phyloP scores from a whole-genome alignment of 2,797 vertebrate species.

The Semaprochilodus insignis region DNA sequence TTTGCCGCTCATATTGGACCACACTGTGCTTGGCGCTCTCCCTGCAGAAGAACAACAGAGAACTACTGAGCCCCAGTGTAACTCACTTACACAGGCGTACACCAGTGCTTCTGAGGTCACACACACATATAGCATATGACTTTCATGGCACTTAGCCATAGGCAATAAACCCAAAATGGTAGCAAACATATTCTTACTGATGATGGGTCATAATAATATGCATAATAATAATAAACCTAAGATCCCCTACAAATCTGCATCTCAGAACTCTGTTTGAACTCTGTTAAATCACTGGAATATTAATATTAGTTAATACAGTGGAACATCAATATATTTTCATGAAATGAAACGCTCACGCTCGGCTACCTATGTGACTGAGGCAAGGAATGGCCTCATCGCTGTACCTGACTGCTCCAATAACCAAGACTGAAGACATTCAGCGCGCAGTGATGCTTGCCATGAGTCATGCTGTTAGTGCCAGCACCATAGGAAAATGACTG shows the following conservation, averaged over 20 bases:
- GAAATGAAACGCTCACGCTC: no score
- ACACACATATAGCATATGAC: constrained; percentile 28
- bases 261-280: not conserved
- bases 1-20: constrained; percentile 38
- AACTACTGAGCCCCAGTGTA: constrained; percentile 1
- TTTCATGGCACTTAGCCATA: constrained; percentile 29
- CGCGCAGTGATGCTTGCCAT: no score
- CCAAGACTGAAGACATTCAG: no score
- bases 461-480: no score
- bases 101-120: constrained; percentile 23
- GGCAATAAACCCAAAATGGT: not conserved
- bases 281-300: no score
- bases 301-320: no score
- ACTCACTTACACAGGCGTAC: not conserved
- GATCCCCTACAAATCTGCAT: not conserved
- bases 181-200: not conserved
- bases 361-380: no score
- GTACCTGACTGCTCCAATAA: no score
- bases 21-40: constrained; percentile 42
- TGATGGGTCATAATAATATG: not conserved
- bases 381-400: no score
- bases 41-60: constrained; percentile 13
- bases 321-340: no score
- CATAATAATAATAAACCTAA: not conserved
- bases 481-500: no score